Percentiles rank a stretch among this genome's conserved stretches.
These are phyloP conservation scores for Orientallactaga sibirica DNA, from an alignment of 2,797 vertebrate genomes.

Conservation along the genomic window DNA sequence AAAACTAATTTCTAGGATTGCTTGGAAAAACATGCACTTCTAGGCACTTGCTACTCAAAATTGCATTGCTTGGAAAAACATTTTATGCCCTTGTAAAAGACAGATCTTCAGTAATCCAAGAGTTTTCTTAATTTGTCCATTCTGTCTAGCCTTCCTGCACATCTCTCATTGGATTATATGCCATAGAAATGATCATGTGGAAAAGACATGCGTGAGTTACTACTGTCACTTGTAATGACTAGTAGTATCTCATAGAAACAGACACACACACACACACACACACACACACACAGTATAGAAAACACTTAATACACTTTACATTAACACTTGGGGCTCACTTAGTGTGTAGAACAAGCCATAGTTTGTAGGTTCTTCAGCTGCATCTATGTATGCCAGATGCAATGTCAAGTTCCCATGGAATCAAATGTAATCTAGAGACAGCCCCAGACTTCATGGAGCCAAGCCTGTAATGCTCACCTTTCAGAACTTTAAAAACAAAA, in stretches of 20 bases:
- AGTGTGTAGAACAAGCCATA: conserved; percentile 27
- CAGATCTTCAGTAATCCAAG: not conserved
- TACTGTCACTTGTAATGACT: conserved; percentile 33
- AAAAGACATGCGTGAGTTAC: not conserved
- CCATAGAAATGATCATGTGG: conserved; percentile 51
- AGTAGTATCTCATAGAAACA: conserved; percentile 43
- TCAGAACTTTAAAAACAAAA: conserved; percentile 44
- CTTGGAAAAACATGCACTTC: no score
- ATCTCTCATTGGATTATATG: conserved; percentile 55
- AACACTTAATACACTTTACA: not conserved
- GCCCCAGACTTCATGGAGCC: not conserved
- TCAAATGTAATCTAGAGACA: not conserved
- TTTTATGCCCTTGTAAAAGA: conserved; percentile 43
- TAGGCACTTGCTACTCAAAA: conserved; percentile 71
- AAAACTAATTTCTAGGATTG: no score
- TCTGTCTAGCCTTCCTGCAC: conserved; percentile 1
- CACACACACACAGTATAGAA: not conserved
- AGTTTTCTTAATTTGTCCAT: conserved; percentile 26
- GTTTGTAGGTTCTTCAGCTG: not conserved
- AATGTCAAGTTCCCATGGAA: not conserved
- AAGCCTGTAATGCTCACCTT: not conserved
- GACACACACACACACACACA: not conserved
- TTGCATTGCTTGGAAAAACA: conserved; percentile 65
- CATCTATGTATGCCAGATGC: not conserved
- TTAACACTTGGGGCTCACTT: conserved; percentile 57